Evolutionary conservation across 2,888 invertebrate species (phyloP).

Genomic region (Apocheima hispidaria): DNA sequence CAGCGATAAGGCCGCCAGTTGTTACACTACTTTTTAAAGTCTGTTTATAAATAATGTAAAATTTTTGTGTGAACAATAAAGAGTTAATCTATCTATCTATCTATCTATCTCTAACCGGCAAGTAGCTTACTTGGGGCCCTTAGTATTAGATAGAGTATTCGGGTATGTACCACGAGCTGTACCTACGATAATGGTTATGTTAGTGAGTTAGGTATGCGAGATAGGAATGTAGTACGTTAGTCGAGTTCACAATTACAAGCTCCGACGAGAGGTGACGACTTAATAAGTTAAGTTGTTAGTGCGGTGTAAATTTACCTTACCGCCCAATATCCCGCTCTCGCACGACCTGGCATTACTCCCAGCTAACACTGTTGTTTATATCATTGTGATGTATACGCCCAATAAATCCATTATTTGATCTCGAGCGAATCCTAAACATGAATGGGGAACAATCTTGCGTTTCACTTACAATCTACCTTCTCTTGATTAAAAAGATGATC

Average conservation of each 20-base stretch:
- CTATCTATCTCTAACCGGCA: too few relatives aligned
- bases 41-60: too few relatives aligned
- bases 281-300: conserved; percentile 83
- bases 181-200: conserved; percentile 37
- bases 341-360: conserved; percentile 78
- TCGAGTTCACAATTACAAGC: conserved; percentile 57
- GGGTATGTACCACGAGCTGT: background rate
- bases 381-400: conserved; percentile 60
- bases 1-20: too few relatives aligned
- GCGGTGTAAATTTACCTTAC: conserved; percentile 84
- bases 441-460: background rate
- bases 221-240: conserved; percentile 34
- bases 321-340: conserved; percentile 73
- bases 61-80: too few relatives aligned
- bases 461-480: background rate
- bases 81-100: too few relatives aligned
- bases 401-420: conserved; percentile 41
- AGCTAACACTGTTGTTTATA: conserved; percentile 80
- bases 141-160: too few relatives aligned
- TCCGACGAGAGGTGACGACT: conserved; percentile 72
- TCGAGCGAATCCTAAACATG: conserved; percentile 13
- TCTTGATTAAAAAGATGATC: background rate
- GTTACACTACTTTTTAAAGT: too few relatives aligned
- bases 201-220: conserved; percentile 25
- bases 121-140: too few relatives aligned